Evolutionary conservation across 2,113 vertebrate genomes (phyloP).

Genomic region (Budorcas taxicolor): DNA sequence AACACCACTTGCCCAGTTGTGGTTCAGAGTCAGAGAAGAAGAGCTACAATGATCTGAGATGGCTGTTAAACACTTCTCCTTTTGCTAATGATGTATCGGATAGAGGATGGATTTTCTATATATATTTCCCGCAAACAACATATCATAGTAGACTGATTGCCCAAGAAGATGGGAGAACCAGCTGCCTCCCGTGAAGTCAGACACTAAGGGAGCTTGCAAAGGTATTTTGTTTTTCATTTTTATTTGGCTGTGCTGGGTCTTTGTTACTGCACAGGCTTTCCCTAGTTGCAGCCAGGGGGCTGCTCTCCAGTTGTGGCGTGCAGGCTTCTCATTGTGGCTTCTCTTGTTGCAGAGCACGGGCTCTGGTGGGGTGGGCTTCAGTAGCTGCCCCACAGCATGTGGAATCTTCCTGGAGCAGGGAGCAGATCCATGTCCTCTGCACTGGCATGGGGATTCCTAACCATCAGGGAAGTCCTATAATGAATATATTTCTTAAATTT

Average conservation of each 20-base stretch:
- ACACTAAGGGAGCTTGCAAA: neutral
- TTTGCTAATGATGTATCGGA: neutral
- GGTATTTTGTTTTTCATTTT: neutral
- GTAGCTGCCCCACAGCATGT: neutral
- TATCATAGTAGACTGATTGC: neutral
- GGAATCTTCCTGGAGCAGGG: neutral
- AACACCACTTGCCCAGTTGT: neutral
- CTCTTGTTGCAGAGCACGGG: neutral
- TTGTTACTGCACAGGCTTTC: neutral
- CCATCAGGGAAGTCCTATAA: neutral
- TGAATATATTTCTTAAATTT: neutral
- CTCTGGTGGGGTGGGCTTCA: neutral
- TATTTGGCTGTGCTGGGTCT: neutral
- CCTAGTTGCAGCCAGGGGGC: neutral
- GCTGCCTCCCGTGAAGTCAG: neutral
- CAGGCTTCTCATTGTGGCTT: neutral
- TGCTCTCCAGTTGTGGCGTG: neutral
- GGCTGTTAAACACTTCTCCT: neutral
- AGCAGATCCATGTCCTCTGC: neutral
- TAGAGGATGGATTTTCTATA: neutral
- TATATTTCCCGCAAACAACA: neutral
- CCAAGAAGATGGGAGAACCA: neutral
- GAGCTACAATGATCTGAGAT: neutral
- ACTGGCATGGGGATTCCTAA: neutral
- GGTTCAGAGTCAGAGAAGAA: neutral